These are phyloP conservation scores for Ganaspis sp. DNA, from an alignment of 1,140 invertebrate species.

Conservation along the genomic window DNA sequence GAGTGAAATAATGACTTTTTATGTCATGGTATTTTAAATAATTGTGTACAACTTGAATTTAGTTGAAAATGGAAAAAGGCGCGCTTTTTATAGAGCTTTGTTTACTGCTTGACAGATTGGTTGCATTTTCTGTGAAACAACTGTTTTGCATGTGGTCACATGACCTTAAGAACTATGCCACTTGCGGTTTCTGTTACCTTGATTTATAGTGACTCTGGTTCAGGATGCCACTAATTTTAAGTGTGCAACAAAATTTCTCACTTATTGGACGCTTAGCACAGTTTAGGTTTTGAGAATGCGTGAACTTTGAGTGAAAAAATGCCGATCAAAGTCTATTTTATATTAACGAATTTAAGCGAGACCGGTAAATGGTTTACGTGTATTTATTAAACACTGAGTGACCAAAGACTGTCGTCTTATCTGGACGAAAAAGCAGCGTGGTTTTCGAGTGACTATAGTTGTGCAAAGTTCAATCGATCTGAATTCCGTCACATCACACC, in stretches of 20 bases:
- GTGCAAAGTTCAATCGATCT: constrained; percentile 27
- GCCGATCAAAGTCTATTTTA: constrained; percentile 12
- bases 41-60: neutral
- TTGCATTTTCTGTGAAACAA: neutral
- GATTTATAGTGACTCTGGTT: neutral
- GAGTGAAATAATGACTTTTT: neutral
- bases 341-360: neutral
- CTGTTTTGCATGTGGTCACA: neutral
- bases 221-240: neutral
- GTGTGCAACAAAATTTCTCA: neutral
- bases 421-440: constrained; percentile 15
- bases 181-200: constrained; percentile 3
- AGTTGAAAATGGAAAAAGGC: neutral
- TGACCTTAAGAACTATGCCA: neutral
- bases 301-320: neutral
- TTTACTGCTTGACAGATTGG: neutral
- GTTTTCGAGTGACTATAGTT: neutral
- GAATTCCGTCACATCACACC: constrained; percentile 25
- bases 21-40: neutral
- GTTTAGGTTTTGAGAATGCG: neutral
- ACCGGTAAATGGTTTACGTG: neutral
- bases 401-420: constrained; percentile 24
- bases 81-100: constrained; percentile 8
- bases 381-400: constrained; percentile 13
- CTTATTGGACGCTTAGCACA: neutral